A percentile compares a stretch with the other conserved stretches of the same genome.
phyloP scores from a whole-genome alignment of 2,113 vertebrate genomes.

The Actinemys pallida region DNA sequence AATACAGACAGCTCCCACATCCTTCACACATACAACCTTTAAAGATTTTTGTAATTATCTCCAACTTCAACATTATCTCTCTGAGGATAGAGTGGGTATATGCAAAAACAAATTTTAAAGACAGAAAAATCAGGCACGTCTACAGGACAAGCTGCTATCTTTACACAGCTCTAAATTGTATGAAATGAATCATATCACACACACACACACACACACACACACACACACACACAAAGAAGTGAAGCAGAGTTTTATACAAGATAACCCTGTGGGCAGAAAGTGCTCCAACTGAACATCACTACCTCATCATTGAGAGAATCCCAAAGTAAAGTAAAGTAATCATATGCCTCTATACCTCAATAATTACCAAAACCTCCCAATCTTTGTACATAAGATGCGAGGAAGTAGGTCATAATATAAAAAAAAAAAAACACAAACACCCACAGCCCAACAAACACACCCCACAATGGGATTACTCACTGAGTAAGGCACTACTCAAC shows the following conservation, averaged over 20 bases:
- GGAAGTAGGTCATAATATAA: background rate
- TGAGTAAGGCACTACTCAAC: background rate
- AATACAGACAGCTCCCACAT: rapidly evolving
- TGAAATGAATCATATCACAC: background rate
- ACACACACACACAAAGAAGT: background rate
- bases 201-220: no score
- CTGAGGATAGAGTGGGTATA: no score
- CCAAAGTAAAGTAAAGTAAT: background rate
- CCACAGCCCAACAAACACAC: no score
- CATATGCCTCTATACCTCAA: background rate
- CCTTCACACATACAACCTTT: rapidly evolving
- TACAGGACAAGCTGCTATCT: background rate
- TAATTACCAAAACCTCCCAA: background rate
- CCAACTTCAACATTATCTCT: background rate
- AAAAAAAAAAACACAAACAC: no score
- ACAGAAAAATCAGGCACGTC: background rate
- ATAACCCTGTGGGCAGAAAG: background rate
- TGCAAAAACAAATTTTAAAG: background rate
- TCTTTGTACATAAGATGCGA: background rate
- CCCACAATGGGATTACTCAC: background rate
- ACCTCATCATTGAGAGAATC: background rate
- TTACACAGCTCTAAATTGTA: background rate
- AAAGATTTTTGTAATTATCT: background rate
- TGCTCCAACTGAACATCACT: background rate
- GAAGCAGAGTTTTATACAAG: background rate